These are phyloP conservation scores for Lepidonotus clava DNA, from an alignment of 2,888 invertebrate genomes.

Conservation along the genomic window DNA sequence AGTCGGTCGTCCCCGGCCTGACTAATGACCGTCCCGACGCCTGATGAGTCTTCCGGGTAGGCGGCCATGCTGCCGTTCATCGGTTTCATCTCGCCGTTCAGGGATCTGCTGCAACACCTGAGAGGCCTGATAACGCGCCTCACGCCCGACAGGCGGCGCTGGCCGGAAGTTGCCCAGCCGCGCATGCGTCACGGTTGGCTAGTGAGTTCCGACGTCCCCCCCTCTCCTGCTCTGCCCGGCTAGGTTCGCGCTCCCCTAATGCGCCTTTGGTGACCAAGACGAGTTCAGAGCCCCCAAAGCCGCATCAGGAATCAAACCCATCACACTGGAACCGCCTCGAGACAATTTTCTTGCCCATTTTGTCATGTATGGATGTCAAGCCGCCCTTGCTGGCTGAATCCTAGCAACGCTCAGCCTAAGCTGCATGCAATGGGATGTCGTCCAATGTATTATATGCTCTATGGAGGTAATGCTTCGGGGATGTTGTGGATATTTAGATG, in stretches of 20 bases:
- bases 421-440: no score
- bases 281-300: background rate
- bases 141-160: background rate
- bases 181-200: slow-evolving; percentile 11
- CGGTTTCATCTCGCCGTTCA: background rate
- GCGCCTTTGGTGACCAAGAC: slow-evolving; percentile 9
- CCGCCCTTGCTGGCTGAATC: no score
- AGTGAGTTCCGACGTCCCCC: background rate
- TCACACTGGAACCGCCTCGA: no score
- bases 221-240: background rate
- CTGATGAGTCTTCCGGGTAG: background rate
- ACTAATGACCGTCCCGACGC: background rate
- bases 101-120: slow-evolving; percentile 13
- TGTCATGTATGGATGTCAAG: no score
- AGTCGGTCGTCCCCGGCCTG: background rate
- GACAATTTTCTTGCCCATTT: no score
- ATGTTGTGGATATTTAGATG: no score
- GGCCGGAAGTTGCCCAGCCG: slow-evolving; percentile 26
- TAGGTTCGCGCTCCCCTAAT: slow-evolving; percentile 9
- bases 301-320: background rate
- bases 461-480: no score
- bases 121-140: background rate
- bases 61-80: slow-evolving; percentile 13
- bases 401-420: no score
- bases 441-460: no score